A percentile compares a stretch with the other conserved stretches of the same genome.
These are phyloP conservation scores for Strix uralensis DNA, from an alignment of 2,113 vertebrate genomes.

Conservation along the genomic window DNA sequence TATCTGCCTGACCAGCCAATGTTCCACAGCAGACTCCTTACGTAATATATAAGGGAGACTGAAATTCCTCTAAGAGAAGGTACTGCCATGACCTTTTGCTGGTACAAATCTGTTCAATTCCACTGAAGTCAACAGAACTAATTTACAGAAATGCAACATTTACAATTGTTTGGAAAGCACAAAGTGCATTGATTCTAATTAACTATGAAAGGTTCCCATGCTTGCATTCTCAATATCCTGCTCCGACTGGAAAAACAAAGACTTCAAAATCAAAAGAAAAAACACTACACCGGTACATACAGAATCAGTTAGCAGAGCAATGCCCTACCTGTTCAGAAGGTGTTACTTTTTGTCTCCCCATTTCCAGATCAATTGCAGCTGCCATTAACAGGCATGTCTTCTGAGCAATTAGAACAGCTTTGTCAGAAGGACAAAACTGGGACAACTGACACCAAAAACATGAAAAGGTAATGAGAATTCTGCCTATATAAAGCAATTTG, in stretches of 20 bases:
- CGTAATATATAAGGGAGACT: neutral
- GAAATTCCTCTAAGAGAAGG: neutral
- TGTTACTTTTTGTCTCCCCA: constrained; percentile 74
- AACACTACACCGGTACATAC: neutral
- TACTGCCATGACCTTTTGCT: neutral
- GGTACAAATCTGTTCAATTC: neutral
- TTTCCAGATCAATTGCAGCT: constrained; percentile 81
- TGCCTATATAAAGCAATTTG: neutral
- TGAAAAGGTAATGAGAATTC: constrained; percentile 34
- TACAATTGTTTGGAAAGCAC: neutral
- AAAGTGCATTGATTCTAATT: neutral
- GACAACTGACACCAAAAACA: constrained; percentile 80
- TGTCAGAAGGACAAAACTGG: constrained; percentile 83
- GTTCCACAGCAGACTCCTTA: neutral
- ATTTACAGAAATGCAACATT: neutral
- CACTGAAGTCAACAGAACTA: neutral
- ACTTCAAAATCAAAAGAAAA: neutral
- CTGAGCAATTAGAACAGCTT: constrained; percentile 82
- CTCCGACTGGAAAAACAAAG: neutral
- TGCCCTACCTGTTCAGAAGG: constrained; percentile 77
- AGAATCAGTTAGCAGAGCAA: neutral
- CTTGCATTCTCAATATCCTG: neutral
- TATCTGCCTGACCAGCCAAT: neutral
- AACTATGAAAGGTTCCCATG: neutral
- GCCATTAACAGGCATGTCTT: constrained; percentile 91